Evolutionary conservation across 2,888 invertebrate genomes (phyloP), one percentile per base, ranked within the genome.

Genomic region (Eupithecia dodoneata): DNA sequence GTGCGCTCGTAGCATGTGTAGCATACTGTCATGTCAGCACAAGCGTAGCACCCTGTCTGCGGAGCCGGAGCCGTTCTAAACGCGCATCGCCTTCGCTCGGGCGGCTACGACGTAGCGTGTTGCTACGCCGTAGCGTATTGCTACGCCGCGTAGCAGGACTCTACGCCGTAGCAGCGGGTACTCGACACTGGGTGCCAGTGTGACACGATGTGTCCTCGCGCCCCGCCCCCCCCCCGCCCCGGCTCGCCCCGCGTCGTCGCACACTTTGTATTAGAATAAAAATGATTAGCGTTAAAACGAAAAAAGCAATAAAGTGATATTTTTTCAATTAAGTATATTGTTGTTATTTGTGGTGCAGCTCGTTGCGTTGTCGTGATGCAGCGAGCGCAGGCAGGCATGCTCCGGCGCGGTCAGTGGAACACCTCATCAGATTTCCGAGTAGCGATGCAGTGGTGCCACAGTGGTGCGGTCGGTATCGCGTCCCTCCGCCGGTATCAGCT

Each of bases 301-400:
- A 85, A 84, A 82, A 87, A 88, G 87, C 86, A 91, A 90, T 91
- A 91, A 91, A 90, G 88, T 89, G 89, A 88, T 91, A 91, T 91
- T 91, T 91, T 91, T 76, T 69, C 69, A 18, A 12, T 69, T 18
- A 18, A 12, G 12, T 47, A 67, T 44, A 7, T 66, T 6, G 10
- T 44, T 69, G 45, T 69, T 69, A 13, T 67, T 65, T 41, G 65
- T 65, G 47, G 45, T 45, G 47, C 12, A 47, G 47, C 47, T 10
- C 9, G 47, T 3, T 47, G 47, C 13, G 49, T 49, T 3, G 12
- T 12, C 3, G 49, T 49, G 15, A 15, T 4, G 13, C 13, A 15
- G 55, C n/a, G n/a, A n/a, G 55, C 7, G 4, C 1, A 30, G 30
- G 30, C 1, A 30, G 30, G 30, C 30, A 30, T 30, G 30, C n/a